Evolutionary conservation across 2,797 vertebrate genomes (phyloP), one percentile per base, ranked within the genome.

Genomic region (Natrix natrix): DNA sequence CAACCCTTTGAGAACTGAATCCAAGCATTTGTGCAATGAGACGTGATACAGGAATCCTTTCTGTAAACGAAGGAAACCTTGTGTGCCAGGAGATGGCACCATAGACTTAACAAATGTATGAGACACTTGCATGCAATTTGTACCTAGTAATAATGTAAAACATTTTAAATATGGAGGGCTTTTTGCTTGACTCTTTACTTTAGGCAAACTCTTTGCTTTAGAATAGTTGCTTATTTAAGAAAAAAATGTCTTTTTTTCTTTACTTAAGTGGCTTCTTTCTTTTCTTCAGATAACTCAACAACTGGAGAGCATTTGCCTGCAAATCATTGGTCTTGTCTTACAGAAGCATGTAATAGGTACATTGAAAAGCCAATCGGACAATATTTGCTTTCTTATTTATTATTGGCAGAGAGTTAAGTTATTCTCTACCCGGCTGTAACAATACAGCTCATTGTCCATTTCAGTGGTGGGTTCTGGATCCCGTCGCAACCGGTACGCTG

Each of bases 301-400:
- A 96, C 96, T 99, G 1, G 99, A 99, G 97, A 98, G 98, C n/a
- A 99, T 99, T 97, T 99, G 99, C 96, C 97, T 99, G 94, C 99
- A 99, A 96, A 99, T 99, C 94, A 99, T 99, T 93, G 99, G 99
- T 61, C 98, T 99, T 26, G 99, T 99, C 95, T 97, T 99, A 93
- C 99, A 99, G 97, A 99, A 99, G 97, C 99, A 99, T 0, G 98
- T 99, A 95, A 99, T 99, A 98, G 99, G 99, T 99, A 99, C 22
- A 20, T 94, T 88, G 87, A 89, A 92, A 92, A 60, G 69, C 3
- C 88, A 95, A 93, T 16, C 11, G 26, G 24, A 87, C 22, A 63
- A 24, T 63, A 78, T 74, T 59, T 87, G 37, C 54, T 59, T 22
- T 11, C 5, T 56, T 32, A 17, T 60, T 83, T 94, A 66, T 17